Evolutionary conservation across 2,113 vertebrate genomes (phyloP), one percentile per base, ranked within the genome.

Genomic region (Halichoeres trimaculatus): DNA sequence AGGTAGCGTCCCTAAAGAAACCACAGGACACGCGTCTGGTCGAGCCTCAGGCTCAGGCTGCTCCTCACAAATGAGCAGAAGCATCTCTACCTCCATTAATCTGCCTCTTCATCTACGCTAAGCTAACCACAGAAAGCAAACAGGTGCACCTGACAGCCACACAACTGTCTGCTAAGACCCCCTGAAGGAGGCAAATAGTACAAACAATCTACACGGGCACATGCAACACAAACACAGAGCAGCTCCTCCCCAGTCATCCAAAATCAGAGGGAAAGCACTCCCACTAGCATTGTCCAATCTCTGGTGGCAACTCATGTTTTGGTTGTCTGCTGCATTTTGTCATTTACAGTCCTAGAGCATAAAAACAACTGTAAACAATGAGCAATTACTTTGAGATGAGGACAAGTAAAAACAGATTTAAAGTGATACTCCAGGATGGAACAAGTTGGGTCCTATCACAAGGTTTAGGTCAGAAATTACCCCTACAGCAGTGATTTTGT

Each of bases 71-170:
- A 85, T 70, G 85, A 81, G 73, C 78, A 48, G 47, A 48, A 71
- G 71, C 85, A 86, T 89, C 80, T 66, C 57, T 67, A 75, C 41
- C 5, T 66, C 78, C 80, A 85, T 83, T 82, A 77, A 80, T 55
- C 62, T 55, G 78, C 75, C 63, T 59, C 74, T 55, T 22, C 52
- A 40, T 76, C 82, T 66, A 71, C 3, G 41, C 76, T 80, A 47
- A 5, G 70, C 80, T 74, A 78, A 88, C 89, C 91, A 45, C 84
- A 89, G 73, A 87, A 70, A 92, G 71, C 83, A 91, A 91, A 92
- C 89, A 90, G 76, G 70, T 68, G 85, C 90, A 92, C 87, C 89
- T 91, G 91, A 92, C 83, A 87, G 85, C 54, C 70, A 40, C 70
- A 87, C 87, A 84, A 85, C 77, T 83, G 75, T 81, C 87, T 83